Evolutionary conservation across 2,113 vertebrate species (phyloP).

Genomic region (Danionella cerebrum): DNA sequence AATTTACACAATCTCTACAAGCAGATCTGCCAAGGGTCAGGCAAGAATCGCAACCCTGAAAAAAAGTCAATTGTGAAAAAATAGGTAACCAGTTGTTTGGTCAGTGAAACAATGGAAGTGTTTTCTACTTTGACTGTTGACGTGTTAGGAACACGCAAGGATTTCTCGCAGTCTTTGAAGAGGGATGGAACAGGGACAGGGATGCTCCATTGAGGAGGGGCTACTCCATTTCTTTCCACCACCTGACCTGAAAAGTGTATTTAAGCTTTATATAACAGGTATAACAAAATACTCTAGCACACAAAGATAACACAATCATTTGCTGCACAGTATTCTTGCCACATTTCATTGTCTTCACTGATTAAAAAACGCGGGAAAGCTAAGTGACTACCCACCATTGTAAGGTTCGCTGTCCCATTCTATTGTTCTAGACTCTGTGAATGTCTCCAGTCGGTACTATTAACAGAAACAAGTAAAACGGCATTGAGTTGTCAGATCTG

Average conservation of each 20-base stretch:
- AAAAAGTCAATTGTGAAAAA: neutral
- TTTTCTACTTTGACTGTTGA: constrained; percentile 49
- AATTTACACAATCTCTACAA: constrained; percentile 33
- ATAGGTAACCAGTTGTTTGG: too few species aligned
- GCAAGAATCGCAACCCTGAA: constrained; percentile 40
- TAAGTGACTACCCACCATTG: neutral
- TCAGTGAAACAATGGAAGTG: neutral
- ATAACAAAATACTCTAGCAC: neutral
- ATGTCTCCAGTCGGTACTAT: constrained; percentile 40
- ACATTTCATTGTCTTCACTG: too few species aligned
- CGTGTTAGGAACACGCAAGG: constrained; percentile 45
- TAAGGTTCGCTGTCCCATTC: constrained; percentile 1
- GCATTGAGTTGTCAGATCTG: too few species aligned
- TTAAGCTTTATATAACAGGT: neutral
- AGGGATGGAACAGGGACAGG: constrained; percentile 36
- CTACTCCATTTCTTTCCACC: constrained; percentile 33
- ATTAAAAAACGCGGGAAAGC: too few species aligned
- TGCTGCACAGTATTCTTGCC: too few species aligned
- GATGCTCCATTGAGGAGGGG: constrained; percentile 47
- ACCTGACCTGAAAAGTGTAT: constrained; percentile 36
- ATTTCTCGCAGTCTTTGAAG: constrained; percentile 35
- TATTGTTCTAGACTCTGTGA: constrained; percentile 29
- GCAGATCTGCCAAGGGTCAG: constrained; percentile 32
- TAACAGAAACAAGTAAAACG: neutral
- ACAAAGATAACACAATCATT: too few species aligned